These are phyloP conservation scores for Sapajus apella DNA, from an alignment of 2,113 vertebrate genomes.

Conservation along the genomic window DNA sequence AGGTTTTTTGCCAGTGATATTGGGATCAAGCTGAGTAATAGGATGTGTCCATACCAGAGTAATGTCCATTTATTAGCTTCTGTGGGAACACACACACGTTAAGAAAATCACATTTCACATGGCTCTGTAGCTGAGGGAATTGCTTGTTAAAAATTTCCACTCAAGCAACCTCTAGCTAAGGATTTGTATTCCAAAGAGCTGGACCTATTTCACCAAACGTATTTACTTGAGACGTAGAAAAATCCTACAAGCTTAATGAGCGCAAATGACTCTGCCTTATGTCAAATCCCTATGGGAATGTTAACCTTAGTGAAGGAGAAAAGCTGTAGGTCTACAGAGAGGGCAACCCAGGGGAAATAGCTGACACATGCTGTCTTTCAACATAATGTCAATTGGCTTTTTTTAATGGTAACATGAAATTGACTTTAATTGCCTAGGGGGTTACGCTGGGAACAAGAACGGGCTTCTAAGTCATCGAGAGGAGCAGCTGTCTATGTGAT, in stretches of 20 bases:
- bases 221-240: conserved; percentile 23
- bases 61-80: conserved; percentile 47
- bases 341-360: conserved; percentile 36
- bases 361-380: neutral
- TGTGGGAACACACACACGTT: conserved; percentile 30
- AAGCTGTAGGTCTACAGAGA: conserved; percentile 47
- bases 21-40: conserved; percentile 61
- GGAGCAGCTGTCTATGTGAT: neutral
- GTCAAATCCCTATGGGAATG: conserved; percentile 32
- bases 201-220: conserved; percentile 16
- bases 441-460: neutral
- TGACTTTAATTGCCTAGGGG: neutral
- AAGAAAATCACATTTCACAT: conserved; percentile 60
- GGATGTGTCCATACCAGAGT: neutral
- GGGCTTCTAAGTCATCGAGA: neutral
- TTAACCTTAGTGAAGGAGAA: conserved; percentile 17
- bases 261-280: conserved; percentile 26
- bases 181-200: conserved; percentile 52
- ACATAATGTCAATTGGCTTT: neutral
- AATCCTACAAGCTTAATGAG: conserved; percentile 20
- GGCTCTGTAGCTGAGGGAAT: conserved; percentile 58
- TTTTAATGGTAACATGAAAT: neutral
- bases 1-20: neutral
- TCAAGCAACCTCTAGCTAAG: conserved; percentile 62
- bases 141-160: conserved; percentile 75